phyloP scores from a whole-genome alignment of 1,140 invertebrate species.

The Cecropterus lyciades region DNA sequence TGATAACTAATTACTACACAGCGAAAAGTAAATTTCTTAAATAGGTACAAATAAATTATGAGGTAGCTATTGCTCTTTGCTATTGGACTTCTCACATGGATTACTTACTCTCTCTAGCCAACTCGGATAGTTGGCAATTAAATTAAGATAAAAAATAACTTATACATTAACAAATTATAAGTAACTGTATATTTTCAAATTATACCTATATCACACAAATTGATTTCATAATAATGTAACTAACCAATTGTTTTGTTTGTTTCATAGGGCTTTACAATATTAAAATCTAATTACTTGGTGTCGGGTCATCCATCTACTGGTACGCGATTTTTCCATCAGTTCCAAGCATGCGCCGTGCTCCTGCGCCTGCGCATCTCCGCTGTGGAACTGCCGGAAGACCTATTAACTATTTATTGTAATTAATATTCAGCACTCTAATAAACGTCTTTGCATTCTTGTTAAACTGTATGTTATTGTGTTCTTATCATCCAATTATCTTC shows the following conservation, averaged over 20 bases:
- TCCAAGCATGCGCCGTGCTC: conserved; percentile 55
- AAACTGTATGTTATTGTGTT: conserved; percentile 18
- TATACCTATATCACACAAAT: too few species aligned
- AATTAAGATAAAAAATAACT: too few species aligned
- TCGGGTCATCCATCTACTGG: conserved; percentile 61
- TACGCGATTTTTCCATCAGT: conserved; percentile 76
- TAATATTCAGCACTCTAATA: conserved; percentile 61
- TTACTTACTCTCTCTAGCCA: too few species aligned
- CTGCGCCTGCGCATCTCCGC: conserved; percentile 44
- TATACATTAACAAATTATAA: too few species aligned
- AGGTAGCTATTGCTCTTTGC: too few species aligned
- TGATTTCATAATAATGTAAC: conserved; percentile 23
- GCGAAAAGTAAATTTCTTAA: too few species aligned
- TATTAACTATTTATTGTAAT: conserved; percentile 62
- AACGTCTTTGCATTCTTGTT: conserved; percentile 55
- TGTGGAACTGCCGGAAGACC: conserved; percentile 80
- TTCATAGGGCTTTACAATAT: conserved; percentile 56
- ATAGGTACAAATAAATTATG: too few species aligned
- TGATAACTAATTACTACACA: too few species aligned
- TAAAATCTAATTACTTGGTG: conserved; percentile 66
- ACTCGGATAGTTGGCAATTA: too few species aligned
- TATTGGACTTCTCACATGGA: too few species aligned
- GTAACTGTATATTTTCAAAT: too few species aligned
- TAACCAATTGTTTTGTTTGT: conserved; percentile 53
- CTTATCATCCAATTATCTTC: background rate